Percentiles rank a stretch among this genome's conserved stretches.
These are phyloP conservation scores for Melanotaenia trifasciata DNA, from an alignment of 2,797 vertebrate species.

Conservation along the genomic window DNA sequence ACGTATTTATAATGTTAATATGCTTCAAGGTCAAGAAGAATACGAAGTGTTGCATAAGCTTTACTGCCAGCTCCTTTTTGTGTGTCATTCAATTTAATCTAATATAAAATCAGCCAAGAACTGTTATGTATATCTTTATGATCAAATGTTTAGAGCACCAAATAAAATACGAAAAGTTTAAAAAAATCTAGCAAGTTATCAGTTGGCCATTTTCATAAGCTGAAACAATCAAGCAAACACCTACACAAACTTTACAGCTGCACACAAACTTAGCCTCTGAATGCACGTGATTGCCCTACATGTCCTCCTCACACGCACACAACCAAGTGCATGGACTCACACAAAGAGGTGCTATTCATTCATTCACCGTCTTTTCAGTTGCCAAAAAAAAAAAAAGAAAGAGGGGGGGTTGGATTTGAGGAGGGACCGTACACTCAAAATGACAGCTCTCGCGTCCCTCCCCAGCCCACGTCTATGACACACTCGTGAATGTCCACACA, in stretches of 20 bases:
- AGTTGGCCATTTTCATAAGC: slow-evolving; percentile 21
- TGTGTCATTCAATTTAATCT: background rate
- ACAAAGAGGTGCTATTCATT: slow-evolving; percentile 69
- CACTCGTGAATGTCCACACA: slow-evolving; percentile 39
- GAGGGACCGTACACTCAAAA: slow-evolving; percentile 62
- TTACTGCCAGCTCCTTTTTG: background rate
- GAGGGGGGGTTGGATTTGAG: slow-evolving; percentile 36
- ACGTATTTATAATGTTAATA: slow-evolving; percentile 23
- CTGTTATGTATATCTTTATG: background rate
- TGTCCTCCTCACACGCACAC: slow-evolving; percentile 28
- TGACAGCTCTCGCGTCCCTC: slow-evolving; percentile 62
- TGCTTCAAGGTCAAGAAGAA: slow-evolving; percentile 10
- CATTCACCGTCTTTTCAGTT: slow-evolving; percentile 56
- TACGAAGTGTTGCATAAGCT: too few relatives aligned
- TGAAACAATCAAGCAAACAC: slow-evolving; percentile 45
- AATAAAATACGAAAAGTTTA: background rate
- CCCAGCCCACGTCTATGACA: slow-evolving; percentile 66
- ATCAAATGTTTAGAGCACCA: slow-evolving; percentile 6
- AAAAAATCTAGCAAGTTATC: background rate
- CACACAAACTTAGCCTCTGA: slow-evolving; percentile 38
- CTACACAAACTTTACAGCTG: slow-evolving; percentile 39
- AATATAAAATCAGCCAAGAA: background rate
- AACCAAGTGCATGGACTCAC: slow-evolving; percentile 38
- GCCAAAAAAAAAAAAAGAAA: slow-evolving; percentile 35
- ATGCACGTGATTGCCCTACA: slow-evolving; percentile 17